Evolutionary conservation across 2,797 vertebrate species (phyloP).

Genomic region (Odontamblyopus rebecca): DNA sequence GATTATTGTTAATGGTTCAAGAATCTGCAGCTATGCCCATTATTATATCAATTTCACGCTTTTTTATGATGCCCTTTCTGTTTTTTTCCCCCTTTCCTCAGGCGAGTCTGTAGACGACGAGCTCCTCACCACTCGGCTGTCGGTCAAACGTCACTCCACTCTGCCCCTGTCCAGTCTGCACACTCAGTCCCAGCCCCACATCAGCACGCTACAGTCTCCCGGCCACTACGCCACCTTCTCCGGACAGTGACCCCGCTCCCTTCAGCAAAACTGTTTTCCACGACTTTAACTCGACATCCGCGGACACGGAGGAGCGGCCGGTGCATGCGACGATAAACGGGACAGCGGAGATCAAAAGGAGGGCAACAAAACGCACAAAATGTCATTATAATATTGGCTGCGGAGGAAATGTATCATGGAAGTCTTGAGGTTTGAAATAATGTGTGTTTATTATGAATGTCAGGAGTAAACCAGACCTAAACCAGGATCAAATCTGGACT

Average conservation of each 20-base stretch:
- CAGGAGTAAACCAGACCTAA: background rate
- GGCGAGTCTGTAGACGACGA: slow-evolving; percentile 83
- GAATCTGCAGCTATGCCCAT: too few species aligned
- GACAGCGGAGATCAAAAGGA: background rate
- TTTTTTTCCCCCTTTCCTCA: slow-evolving; percentile 46
- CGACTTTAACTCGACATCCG: slow-evolving; percentile 2
- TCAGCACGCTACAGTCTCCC: slow-evolving; percentile 53
- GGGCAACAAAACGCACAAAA: background rate
- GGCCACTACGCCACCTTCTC: slow-evolving; percentile 70
- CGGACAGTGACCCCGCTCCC: slow-evolving; percentile 64
- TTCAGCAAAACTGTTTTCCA: slow-evolving; percentile 12
- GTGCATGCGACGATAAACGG: slow-evolving; percentile 28
- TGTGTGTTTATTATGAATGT: background rate
- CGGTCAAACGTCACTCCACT: slow-evolving; percentile 53
- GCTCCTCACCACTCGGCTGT: slow-evolving; percentile 78
- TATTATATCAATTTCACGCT: too few species aligned
- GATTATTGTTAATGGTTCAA: too few species aligned
- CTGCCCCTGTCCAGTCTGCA: slow-evolving; percentile 62
- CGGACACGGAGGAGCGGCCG: slow-evolving; percentile 12
- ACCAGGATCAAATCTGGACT: background rate
- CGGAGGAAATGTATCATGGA: background rate
- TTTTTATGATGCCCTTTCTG: background rate
- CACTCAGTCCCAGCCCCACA: slow-evolving; percentile 58
- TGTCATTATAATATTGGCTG: too few species aligned
- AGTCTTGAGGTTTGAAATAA: background rate